Evolutionary conservation across 2,113 vertebrate species (phyloP).

Genomic region (Herpetotheres cachinnans): DNA sequence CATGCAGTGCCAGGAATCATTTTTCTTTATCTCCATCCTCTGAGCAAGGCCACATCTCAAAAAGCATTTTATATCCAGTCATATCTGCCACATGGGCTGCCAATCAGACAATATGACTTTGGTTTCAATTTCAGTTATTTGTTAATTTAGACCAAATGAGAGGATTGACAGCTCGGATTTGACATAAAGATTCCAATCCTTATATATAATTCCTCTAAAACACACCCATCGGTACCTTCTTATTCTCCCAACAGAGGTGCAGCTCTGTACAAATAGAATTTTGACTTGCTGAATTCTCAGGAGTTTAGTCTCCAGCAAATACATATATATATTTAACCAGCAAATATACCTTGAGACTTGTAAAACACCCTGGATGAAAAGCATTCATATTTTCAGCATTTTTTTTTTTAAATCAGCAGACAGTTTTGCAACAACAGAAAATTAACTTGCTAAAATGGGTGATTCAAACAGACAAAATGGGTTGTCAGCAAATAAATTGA

Average conservation of each 20-base stretch:
- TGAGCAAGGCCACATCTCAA: not conserved
- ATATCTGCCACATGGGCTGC: not conserved
- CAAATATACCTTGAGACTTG: not conserved
- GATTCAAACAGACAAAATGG: constrained; percentile 16
- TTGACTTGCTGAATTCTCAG: not conserved
- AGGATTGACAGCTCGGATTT: not conserved
- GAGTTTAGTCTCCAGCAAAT: not conserved
- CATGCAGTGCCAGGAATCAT: not conserved
- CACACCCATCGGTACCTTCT: not conserved
- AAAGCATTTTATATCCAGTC: not conserved
- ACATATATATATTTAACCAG: not conserved
- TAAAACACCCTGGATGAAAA: not conserved
- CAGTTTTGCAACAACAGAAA: not conserved
- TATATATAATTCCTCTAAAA: not conserved
- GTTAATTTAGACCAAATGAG: not conserved
- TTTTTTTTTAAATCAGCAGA: not conserved
- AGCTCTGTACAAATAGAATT: not conserved
- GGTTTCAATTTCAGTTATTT: not conserved
- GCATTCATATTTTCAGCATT: not conserved
- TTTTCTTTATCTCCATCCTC: not conserved
- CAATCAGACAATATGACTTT: not conserved
- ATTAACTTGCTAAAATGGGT: constrained; percentile 6
- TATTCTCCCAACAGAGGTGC: not conserved
- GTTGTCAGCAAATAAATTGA: constrained; percentile 56
- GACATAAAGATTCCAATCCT: not conserved